Base-by-base conservation (phyloP, 2,797 vertebrate genomes). In the Melanotaenia maccullochi region DNA sequence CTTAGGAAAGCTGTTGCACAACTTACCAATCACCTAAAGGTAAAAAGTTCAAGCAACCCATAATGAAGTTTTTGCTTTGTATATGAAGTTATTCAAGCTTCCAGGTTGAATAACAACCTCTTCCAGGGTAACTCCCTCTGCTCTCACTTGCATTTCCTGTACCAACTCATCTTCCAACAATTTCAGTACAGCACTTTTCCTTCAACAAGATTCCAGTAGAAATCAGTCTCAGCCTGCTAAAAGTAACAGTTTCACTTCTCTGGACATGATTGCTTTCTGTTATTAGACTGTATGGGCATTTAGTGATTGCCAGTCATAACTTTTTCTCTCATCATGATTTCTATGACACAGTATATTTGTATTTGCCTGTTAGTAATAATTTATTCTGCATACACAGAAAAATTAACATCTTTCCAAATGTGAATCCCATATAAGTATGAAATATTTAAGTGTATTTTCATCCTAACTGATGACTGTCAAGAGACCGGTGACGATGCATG, bases 391-490 rank as follows among this genome's bases (percentile, higher is more conserved):
- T 42, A 42, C 40, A 42, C 16, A 14, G 40, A 42, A 42, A 42
- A 16, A 42, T 42, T 5, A 18, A 25, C n/a, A 52, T 52, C 9
- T n/a, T 24, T 52, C 20, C 20, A 52, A 52, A 52, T 24, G 11
- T 52, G 11, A 9, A 52, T 52, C 9, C n/a, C 12, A 24, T 52
- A 14, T 47, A 52, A 71, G 30, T 68, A 47, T 65, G 67, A 71
- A 28, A 57, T 33, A 67, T 44, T 51, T 52, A 18, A 51, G 3
- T 61, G 38, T 56, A n/a, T 68, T 78, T 78, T 30, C 20, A 33
- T 60, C 8, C 42, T 47, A 18, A 65, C 71, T 65, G 56, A 73
- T 67, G 47, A 51, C 60, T 77, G 40, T 9, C 7, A n/a, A 24
- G 47, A 9, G 9, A 54, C 7, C 65, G 36, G 65, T 73, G 32